A percentile compares a stretch with the other conserved stretches of the same genome.
Evolutionary conservation across 2,888 invertebrate species (phyloP).

Genomic region (Nemoura dubitans): DNA sequence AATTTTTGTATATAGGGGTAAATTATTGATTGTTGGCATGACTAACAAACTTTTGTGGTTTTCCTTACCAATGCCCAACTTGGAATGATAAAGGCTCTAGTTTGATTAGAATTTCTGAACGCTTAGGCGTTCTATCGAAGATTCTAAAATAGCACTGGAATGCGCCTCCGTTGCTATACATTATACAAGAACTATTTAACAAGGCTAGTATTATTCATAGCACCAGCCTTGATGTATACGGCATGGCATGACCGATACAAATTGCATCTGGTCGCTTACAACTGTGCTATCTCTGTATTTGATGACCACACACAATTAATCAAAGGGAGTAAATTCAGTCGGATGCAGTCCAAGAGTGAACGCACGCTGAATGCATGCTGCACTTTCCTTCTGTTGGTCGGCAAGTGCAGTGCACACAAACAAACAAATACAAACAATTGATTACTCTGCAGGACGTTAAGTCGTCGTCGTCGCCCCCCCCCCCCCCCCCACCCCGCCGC

Average conservation of each 20-base stretch:
- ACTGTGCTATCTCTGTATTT: neutral
- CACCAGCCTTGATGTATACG: conserved; percentile 21
- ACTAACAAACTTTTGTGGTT: neutral
- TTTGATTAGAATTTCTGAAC: neutral
- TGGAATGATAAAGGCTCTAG: neutral
- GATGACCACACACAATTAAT: neutral
- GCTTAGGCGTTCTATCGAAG: neutral
- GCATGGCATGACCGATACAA: conserved; percentile 22
- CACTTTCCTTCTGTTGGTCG: neutral
- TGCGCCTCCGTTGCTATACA: neutral
- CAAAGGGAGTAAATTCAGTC: neutral
- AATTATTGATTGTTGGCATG: neutral
- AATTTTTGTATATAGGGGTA: neutral
- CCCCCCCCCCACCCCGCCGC: too few relatives aligned
- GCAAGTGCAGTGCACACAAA: neutral
- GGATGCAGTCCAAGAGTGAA: neutral
- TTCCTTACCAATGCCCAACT: neutral
- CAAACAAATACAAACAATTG: neutral
- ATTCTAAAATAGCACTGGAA: neutral
- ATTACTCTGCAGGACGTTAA: too few relatives aligned
- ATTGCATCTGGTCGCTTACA: conserved; percentile 22
- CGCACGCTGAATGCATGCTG: neutral
- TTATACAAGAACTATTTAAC: neutral
- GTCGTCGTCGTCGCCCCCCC: too few relatives aligned
- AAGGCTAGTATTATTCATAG: conserved; percentile 27